Base-by-base conservation (phyloP, 2,113 vertebrate species). In the Saccopteryx bilineata region DNA sequence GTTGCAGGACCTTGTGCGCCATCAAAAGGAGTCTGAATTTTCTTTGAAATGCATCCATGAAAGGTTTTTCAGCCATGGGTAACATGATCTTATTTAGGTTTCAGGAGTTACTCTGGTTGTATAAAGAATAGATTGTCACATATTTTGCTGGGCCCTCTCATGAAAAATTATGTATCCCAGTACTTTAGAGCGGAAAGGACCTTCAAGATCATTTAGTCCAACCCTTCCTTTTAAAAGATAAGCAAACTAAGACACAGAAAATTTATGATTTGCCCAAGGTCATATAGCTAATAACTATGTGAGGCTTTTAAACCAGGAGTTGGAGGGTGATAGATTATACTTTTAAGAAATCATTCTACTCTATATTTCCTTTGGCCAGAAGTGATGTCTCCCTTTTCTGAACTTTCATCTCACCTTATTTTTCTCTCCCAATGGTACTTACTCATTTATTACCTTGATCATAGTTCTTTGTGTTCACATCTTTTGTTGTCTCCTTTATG, bases 221-320 rank as follows among this genome's bases (percentile, higher is more conserved):
- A 94, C 82, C 72, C 74, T 95, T 95, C 85, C 89, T 96, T 97
- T 89, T 95, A 94, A 96, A 96, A 96, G 96, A 97, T 97, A 97
- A 97, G 96, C 90, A 97, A 96, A 94, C 82, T 79, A 94, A 96
- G 97, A 95, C 75, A 68, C 68, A 94, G 95, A 90, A 93, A 96
- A 97, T 97, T 94, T 97, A 96, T 96, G 96, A 93, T 94, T 96
- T 83, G 65, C 86, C 90, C 96, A 95, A 95, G 95, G 96, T 97
- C 94, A 96, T 86, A 71, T 23, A 96, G 89, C 93, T 96, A 97
- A 96, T 96, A 96, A 97, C 91, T 80, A 48, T 79, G 89, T 94
- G 91, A 90, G 54, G 94, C 95, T 97, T 97, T 97, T 96, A 97
- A 96, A 95, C 82, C 60, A 60, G 69, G 93, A 96, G 82, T 94